Base-by-base conservation (phyloP, 2,888 invertebrate species). In the Tubulanus polymorphus region DNA sequence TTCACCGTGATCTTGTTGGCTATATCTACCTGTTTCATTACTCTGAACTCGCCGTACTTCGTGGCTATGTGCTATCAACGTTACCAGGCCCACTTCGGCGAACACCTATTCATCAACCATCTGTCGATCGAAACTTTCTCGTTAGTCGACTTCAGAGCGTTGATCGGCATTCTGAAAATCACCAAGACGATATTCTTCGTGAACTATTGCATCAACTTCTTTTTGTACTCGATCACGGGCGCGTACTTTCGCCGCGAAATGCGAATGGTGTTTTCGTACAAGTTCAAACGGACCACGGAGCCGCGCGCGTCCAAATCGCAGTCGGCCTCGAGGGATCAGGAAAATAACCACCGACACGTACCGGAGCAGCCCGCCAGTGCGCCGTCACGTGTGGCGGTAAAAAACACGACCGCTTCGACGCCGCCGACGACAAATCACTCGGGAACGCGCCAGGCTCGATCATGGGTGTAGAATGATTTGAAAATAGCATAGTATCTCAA, bases 201-300 rank as follows among this genome's bases (percentile, higher is more conserved):
- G 56, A 75, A 75, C 59, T 75, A 73, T 55, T 73, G 73, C 54
- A 63, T 71, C 25, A 75, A 75, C 60, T 74, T 75, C 54, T 73
- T 75, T 59, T 62, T 75, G 37, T 75, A 73, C 53, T 68, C 67
- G 56, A 65, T 75, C 26, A 71, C 74, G 0, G 73, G 74, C 1
- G 68, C 70, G 15, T 71, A 70, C 55, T 75, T 74, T 59, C 62
- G 75, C 18, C 58, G 61, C 6, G 69, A 71, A 54, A 60, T 72
- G 35, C 63, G 62, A 18, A 57, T 62, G 53, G 50, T 67, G 32
- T 64, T 66, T 37, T 48, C 27, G 15, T 35, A 26, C 12, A 51
- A 15, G 23, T n/a, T n/a, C n/a, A n/a, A n/a, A n/a, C n/a, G n/a
- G n/a, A n/a, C n/a, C n/a, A n/a, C n/a, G n/a, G n/a, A n/a, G n/a